Conservation (phyloP, 2,797 vertebrate genomes). For the Gobio occitaniae region DNA sequence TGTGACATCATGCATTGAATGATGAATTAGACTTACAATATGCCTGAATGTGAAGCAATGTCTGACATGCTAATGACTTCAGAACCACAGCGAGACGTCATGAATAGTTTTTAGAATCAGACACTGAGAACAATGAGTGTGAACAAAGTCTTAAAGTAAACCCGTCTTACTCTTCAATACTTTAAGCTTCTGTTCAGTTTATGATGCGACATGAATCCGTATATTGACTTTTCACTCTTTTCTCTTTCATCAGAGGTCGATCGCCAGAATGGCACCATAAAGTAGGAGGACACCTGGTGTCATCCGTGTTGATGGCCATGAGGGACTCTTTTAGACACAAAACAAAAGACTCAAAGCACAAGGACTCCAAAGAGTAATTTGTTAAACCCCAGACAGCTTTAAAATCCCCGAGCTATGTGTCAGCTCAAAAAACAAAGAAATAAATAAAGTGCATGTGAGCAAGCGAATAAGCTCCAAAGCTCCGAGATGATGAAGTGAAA, state of each 20-base stretch:
- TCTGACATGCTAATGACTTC: not conserved
- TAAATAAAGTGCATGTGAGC: not conserved
- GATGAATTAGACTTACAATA: not conserved
- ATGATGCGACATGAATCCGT: not conserved
- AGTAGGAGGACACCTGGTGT: conserved; percentile 78
- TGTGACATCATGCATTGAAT: not conserved
- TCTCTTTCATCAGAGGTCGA: conserved; percentile 74
- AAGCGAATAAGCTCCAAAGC: not conserved
- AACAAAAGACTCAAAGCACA: conserved; percentile 68
- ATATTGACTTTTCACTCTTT: not conserved
- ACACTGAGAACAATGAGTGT: not conserved
- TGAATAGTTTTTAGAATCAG: not conserved
- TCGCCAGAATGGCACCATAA: conserved; percentile 82
- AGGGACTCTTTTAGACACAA: conserved; percentile 72
- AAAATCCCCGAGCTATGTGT: not conserved
- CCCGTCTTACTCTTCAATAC: not conserved
- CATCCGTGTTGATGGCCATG: conserved; percentile 71
- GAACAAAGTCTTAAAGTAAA: conserved; percentile 38
- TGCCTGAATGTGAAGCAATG: not conserved
- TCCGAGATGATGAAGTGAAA: conserved; percentile 27
- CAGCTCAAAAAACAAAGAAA: not conserved
- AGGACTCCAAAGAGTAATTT: conserved; percentile 16
- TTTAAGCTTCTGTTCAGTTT: not conserved
- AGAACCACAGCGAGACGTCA: not conserved
- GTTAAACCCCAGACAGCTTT: conserved; percentile 16